These are phyloP conservation scores for Hypotaenidia philippensis DNA, from an alignment of 2,797 vertebrate species.

Conservation along the genomic window DNA sequence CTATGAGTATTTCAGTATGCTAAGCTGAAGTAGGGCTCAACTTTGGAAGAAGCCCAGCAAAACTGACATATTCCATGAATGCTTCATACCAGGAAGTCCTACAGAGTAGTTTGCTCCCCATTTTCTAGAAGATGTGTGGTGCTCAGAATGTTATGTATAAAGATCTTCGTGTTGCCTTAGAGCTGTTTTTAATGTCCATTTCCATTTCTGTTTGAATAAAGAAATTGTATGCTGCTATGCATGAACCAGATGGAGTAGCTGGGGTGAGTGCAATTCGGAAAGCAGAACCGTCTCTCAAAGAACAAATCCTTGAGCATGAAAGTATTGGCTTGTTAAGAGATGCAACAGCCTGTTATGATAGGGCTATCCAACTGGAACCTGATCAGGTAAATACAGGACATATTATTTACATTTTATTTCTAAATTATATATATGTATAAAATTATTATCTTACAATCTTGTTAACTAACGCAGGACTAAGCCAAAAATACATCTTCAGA, in stretches of 20 bases:
- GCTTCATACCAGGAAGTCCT: not conserved
- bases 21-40: not conserved
- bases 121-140: not conserved
- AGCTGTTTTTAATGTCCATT: not conserved
- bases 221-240: conserved; percentile 95
- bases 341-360: conserved; percentile 96
- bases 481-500: not conserved
- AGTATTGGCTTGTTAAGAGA: conserved; percentile 95
- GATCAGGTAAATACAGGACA: conserved; percentile 85
- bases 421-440: too few species aligned
- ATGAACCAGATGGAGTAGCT: conserved; percentile 96
- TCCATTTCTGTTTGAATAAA: conserved; percentile 37
- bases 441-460: not conserved
- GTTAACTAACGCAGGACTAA: not conserved
- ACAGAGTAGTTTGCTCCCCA: not conserved
- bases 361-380: conserved; percentile 96
- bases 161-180: not conserved
- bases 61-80: not conserved
- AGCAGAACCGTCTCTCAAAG: conserved; percentile 94
- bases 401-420: not conserved
- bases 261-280: conserved; percentile 94
- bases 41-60: not conserved
- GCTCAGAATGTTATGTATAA: not conserved
- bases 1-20: not conserved
- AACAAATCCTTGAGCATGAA: conserved; percentile 97